Evolutionary conservation across 2,888 invertebrate genomes (phyloP).

Genomic region (Amphipyra berbera): DNA sequence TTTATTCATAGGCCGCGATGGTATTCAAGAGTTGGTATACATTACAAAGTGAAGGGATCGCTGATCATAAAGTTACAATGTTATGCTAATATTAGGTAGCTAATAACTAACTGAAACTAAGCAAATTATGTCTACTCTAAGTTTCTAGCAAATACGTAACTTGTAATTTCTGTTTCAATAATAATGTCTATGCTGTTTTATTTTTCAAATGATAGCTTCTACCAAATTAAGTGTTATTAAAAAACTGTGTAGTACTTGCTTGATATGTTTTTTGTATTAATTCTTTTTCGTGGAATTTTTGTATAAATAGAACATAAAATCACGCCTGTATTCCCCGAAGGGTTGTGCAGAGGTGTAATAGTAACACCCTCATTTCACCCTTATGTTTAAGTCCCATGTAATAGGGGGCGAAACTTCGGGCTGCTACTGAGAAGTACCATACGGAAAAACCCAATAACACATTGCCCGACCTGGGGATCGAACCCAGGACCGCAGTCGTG

Average conservation of each 20-base stretch:
- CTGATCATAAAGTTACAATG: constrained; percentile 49
- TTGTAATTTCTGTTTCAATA: constrained; percentile 39
- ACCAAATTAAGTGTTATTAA: constrained; percentile 9
- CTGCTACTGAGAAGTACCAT: no score
- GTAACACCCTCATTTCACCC: no score
- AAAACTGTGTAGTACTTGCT: background rate
- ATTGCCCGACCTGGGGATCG: no score
- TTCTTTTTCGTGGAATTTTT: no score
- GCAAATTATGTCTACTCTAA: constrained; percentile 53
- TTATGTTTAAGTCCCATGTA: no score
- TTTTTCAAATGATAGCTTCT: constrained; percentile 6
- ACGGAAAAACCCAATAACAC: no score
- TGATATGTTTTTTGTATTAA: no score
- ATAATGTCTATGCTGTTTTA: constrained; percentile 13
- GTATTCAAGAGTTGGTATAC: constrained; percentile 43
- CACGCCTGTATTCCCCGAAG: no score
- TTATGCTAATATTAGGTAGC: constrained; percentile 50
- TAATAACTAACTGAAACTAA: constrained; percentile 53
- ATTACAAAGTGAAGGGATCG: constrained; percentile 46
- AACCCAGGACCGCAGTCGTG: no score
- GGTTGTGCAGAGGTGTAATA: no score
- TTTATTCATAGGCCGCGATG: constrained; percentile 51
- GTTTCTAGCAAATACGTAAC: constrained; percentile 34
- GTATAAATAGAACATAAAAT: no score
- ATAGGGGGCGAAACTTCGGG: no score